Evolutionary conservation across 2,113 vertebrate species (phyloP).

Genomic region (Aythya baeri): DNA sequence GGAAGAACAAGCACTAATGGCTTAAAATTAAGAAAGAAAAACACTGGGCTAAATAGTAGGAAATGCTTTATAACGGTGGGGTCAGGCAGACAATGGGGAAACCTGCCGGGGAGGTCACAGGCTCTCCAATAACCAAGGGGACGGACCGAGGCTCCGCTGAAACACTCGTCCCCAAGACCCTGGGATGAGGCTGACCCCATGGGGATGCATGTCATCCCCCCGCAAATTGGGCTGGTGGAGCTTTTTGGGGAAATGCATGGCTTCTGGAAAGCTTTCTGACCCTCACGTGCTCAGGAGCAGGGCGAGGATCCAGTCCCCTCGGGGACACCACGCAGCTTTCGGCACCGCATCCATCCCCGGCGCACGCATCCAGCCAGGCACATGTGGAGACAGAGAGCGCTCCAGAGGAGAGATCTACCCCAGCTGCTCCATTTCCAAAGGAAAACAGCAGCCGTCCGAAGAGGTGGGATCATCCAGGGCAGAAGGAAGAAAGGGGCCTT

Average conservation of each 20-base stretch:
- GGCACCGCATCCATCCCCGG: neutral
- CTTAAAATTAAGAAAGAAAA: slow-evolving; percentile 74
- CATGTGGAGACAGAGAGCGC: neutral
- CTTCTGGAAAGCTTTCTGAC: neutral
- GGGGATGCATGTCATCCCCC: accelerated
- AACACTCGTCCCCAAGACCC: accelerated
- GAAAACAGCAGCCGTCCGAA: neutral
- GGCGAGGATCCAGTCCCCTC: neutral
- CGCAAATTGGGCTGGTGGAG: neutral
- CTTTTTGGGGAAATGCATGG: accelerated
- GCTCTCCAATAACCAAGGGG: slow-evolving; percentile 10
- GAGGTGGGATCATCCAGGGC: neutral
- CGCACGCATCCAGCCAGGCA: too few relatives aligned
- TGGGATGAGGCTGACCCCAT: accelerated
- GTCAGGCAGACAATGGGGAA: slow-evolving; percentile 69
- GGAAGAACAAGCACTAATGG: slow-evolving; percentile 72
- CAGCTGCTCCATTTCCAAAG: slow-evolving; percentile 12
- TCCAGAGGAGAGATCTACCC: neutral
- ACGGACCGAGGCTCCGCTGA: neutral
- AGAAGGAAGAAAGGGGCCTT: neutral
- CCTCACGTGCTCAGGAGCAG: neutral
- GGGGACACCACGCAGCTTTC: neutral
- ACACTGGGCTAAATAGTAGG: slow-evolving; percentile 74
- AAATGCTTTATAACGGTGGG: slow-evolving; percentile 67
- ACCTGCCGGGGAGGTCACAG: slow-evolving; percentile 51